A percentile compares a stretch with the other conserved stretches of the same genome.
phyloP scores from a whole-genome alignment of 2,888 invertebrate species.

The Coleophora flavipennella region DNA sequence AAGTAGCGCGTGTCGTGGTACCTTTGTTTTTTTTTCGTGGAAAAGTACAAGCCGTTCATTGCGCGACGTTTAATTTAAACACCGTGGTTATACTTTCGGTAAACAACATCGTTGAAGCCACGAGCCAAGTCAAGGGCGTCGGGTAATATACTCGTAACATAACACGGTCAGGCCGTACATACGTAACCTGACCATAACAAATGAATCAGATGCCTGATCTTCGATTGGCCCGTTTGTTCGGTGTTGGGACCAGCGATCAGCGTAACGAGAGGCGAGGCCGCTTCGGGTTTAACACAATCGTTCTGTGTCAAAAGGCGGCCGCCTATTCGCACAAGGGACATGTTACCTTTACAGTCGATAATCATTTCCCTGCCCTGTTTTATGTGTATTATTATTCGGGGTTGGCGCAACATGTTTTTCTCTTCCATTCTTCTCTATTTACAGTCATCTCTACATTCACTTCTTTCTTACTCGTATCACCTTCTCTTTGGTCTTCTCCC shows the following conservation, averaged over 20 bases:
- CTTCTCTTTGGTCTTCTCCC: too few relatives aligned
- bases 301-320: constrained; percentile 12
- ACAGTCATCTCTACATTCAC: too few relatives aligned
- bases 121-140: constrained; percentile 28
- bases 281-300: constrained; percentile 17
- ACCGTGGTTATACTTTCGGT: background rate
- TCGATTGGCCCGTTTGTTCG: constrained; percentile 17
- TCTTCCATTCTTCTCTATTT: too few relatives aligned
- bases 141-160: constrained; percentile 20
- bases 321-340: constrained; percentile 7
- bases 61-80: background rate
- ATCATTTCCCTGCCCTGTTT: too few relatives aligned
- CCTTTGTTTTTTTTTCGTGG: background rate
- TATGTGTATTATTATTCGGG: too few relatives aligned
- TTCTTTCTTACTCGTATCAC: too few relatives aligned
- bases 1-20: background rate
- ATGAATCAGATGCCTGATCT: constrained; percentile 27
- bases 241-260: constrained; percentile 12
- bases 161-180: constrained; percentile 7
- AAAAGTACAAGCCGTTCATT: background rate
- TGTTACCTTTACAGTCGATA: background rate
- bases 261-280: constrained; percentile 20
- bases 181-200: constrained; percentile 29
- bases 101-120: too few relatives aligned
- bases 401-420: too few relatives aligned